phyloP scores from a whole-genome alignment of 2,797 vertebrate species.

The Apogon talboti region DNA sequence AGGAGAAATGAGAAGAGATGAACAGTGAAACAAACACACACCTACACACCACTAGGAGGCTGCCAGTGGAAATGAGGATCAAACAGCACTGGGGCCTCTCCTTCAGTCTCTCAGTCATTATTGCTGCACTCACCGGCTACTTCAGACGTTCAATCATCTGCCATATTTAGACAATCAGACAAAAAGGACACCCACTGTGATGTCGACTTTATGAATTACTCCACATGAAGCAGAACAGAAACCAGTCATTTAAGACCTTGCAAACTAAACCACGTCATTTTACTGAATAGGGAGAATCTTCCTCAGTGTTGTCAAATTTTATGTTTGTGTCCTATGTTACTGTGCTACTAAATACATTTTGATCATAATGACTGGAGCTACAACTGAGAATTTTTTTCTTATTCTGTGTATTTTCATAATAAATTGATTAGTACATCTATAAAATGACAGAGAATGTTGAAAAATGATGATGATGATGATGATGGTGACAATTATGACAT shows the following conservation, averaged over 20 bases:
- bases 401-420: too few relatives aligned
- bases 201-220: constrained; percentile 12
- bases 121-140: constrained; percentile 7
- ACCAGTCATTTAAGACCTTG: constrained; percentile 17
- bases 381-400: too few relatives aligned
- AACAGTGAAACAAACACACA: constrained; percentile 8
- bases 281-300: not conserved
- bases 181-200: constrained; percentile 26
- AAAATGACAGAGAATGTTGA: too few relatives aligned
- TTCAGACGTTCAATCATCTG: constrained; percentile 25
- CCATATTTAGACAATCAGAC: constrained; percentile 13
- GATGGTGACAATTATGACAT: too few relatives aligned
- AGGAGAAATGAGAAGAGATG: constrained; percentile 1
- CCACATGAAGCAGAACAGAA: not conserved
- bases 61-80: constrained; percentile 10
- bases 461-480: too few relatives aligned
- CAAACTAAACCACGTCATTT: constrained; percentile 16
- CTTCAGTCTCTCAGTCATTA: constrained; percentile 12
- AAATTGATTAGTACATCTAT: too few relatives aligned
- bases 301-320: not conserved
- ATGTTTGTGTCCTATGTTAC: not conserved
- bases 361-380: not conserved
- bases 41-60: constrained; percentile 10
- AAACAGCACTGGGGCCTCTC: constrained; percentile 23
- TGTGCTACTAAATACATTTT: constrained; percentile 1